These are phyloP conservation scores for Pangasianodon gigas DNA, from an alignment of 2,113 vertebrate genomes.

Conservation along the genomic window DNA sequence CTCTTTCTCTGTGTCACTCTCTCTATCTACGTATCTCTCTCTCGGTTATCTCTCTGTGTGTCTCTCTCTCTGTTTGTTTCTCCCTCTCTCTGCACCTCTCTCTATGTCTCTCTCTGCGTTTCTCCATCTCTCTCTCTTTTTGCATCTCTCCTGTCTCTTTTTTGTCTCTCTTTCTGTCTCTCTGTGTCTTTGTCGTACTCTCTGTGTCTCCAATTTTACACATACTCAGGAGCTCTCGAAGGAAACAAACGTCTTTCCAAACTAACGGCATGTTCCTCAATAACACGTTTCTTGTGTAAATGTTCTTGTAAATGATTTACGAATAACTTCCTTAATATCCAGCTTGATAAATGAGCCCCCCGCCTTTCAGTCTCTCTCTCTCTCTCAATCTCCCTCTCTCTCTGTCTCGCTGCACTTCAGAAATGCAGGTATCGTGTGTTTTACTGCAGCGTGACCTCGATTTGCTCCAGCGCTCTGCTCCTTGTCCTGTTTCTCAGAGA, in stretches of 20 bases:
- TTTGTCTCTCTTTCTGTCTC: neutral
- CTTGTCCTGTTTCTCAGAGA: slow-evolving; percentile 26
- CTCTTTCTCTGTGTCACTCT: neutral
- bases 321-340: neutral
- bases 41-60: neutral
- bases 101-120: neutral
- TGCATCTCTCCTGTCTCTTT: neutral
- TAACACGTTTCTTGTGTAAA: neutral
- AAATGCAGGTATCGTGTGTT: slow-evolving; percentile 27
- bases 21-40: neutral
- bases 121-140: neutral
- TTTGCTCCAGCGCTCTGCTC: slow-evolving; percentile 45
- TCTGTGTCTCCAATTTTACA: neutral
- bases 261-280: neutral
- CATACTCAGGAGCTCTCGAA: neutral
- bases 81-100: neutral
- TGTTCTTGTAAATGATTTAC: neutral
- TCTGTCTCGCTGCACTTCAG: slow-evolving; percentile 1
- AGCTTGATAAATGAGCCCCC: neutral
- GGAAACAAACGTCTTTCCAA: neutral
- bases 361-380: neutral
- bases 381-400: neutral
- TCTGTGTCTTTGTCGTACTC: neutral
- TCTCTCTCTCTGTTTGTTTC: neutral
- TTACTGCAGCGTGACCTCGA: slow-evolving; percentile 47